These are phyloP conservation scores for Tetropium fuscum DNA, from an alignment of 2,888 invertebrate genomes.

Conservation along the genomic window DNA sequence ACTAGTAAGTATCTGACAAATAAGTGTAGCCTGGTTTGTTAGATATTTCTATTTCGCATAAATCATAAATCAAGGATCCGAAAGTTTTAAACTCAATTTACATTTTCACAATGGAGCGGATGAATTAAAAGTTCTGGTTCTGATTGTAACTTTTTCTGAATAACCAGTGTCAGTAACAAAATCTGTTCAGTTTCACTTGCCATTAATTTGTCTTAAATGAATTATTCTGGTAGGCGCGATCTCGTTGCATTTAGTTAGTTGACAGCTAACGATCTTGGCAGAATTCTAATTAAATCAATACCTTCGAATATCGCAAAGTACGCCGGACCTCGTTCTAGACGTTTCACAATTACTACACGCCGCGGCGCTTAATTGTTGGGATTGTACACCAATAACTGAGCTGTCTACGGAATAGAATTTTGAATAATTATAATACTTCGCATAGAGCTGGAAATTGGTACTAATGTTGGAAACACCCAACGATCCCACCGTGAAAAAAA, in stretches of 20 bases:
- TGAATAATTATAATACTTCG: too few species aligned
- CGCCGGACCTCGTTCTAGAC: slow-evolving; percentile 13
- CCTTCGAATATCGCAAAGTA: slow-evolving; percentile 15
- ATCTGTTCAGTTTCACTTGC: slow-evolving; percentile 34
- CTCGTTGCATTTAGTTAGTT: slow-evolving; percentile 8
- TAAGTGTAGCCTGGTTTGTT: too few species aligned
- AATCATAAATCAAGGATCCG: slow-evolving; percentile 17
- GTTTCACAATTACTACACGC: too few species aligned
- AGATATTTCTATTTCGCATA: too few species aligned
- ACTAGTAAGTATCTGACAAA: too few species aligned
- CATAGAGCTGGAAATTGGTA: too few species aligned
- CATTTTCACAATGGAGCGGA: slow-evolving; percentile 17
- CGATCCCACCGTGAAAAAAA: too few species aligned
- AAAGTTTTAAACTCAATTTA: slow-evolving; percentile 28
- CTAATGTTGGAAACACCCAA: too few species aligned
- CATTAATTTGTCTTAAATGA: slow-evolving; percentile 42
- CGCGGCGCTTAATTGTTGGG: too few species aligned
- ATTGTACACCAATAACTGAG: too few species aligned
- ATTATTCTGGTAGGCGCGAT: slow-evolving; percentile 29
- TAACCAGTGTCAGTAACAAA: slow-evolving; percentile 17
- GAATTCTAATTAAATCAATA: slow-evolving; percentile 17
- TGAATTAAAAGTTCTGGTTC: slow-evolving; percentile 1
- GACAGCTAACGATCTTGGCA: slow-evolving; percentile 6
- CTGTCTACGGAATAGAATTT: too few species aligned
- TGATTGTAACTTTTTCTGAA: slow-evolving; percentile 12